Evolutionary conservation across 2,888 invertebrate species (phyloP).

Genomic region (Eucera pruinosa): DNA sequence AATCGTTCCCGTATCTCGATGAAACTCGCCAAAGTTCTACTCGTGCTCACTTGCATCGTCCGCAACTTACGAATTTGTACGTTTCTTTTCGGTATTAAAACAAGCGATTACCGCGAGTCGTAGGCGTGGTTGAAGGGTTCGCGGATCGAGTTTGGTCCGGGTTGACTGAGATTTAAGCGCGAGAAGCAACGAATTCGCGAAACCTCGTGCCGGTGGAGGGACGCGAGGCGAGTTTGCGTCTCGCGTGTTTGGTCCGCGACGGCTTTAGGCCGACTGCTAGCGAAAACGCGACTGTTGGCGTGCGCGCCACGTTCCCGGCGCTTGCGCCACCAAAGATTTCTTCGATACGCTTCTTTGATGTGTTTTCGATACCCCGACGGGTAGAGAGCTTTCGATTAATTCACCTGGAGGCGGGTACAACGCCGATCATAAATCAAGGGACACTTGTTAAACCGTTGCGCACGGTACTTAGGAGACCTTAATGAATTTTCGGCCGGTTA

Average conservation of each 20-base stretch:
- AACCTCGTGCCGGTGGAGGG: slow-evolving; percentile 50
- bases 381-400: slow-evolving; percentile 10
- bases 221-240: slow-evolving; percentile 28
- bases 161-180: not conserved
- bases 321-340: slow-evolving; percentile 51
- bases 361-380: slow-evolving; percentile 19
- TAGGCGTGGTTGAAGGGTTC: too few species aligned
- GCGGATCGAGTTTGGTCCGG: not conserved
- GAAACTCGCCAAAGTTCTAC: too few species aligned
- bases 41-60: too few species aligned
- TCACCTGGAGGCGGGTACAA: not conserved
- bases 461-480: too few species aligned
- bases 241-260: slow-evolving; percentile 59
- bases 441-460: too few species aligned
- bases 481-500: too few species aligned
- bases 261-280: slow-evolving; percentile 77
- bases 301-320: slow-evolving; percentile 59
- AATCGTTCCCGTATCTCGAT: not conserved
- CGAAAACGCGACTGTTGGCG: slow-evolving; percentile 63
- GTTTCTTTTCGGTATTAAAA: too few species aligned
- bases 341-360: slow-evolving; percentile 30
- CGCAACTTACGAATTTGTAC: too few species aligned
- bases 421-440: too few species aligned
- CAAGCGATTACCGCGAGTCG: too few species aligned
- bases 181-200: not conserved